Conservation (phyloP, 2,113 vertebrate species). For the Proterorhinus semilunaris region DNA sequence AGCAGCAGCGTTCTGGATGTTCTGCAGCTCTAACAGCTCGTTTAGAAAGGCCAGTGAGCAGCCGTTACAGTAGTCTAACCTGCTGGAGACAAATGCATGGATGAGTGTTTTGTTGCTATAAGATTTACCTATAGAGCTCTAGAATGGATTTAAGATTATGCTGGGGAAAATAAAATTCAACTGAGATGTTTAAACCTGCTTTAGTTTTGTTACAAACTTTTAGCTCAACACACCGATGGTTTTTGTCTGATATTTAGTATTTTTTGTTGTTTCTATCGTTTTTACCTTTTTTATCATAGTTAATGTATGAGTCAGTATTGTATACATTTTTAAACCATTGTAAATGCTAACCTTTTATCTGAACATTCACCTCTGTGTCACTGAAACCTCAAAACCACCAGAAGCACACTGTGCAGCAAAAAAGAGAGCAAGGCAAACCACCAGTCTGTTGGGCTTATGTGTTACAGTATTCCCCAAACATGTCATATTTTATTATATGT, state of each 20-base stretch:
- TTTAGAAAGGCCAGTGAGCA: too few species aligned
- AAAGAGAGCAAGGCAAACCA: not conserved
- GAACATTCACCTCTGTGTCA: too few species aligned
- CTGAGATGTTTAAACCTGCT: too few species aligned
- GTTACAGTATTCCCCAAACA: not conserved
- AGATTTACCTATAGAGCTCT: not conserved
- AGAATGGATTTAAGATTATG: not conserved
- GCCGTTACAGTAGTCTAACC: too few species aligned
- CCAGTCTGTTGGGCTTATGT: not conserved
- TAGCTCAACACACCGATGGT: not conserved
- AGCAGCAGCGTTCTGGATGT: too few species aligned
- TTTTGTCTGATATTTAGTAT: not conserved
- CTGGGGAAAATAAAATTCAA: not conserved
- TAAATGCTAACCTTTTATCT: not conserved
- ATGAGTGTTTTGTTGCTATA: too few species aligned
- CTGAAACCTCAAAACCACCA: not conserved
- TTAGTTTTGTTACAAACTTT: not conserved
- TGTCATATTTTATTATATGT: not conserved
- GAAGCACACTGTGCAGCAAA: not conserved
- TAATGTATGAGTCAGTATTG: too few species aligned
- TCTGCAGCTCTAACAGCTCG: too few species aligned
- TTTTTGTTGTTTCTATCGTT: too few species aligned
- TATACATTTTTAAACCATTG: not conserved
- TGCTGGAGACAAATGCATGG: too few species aligned
- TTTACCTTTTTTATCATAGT: too few species aligned